Evolutionary conservation across 2,797 vertebrate genomes (phyloP).

Genomic region (Pseudomugil gertrudae): DNA sequence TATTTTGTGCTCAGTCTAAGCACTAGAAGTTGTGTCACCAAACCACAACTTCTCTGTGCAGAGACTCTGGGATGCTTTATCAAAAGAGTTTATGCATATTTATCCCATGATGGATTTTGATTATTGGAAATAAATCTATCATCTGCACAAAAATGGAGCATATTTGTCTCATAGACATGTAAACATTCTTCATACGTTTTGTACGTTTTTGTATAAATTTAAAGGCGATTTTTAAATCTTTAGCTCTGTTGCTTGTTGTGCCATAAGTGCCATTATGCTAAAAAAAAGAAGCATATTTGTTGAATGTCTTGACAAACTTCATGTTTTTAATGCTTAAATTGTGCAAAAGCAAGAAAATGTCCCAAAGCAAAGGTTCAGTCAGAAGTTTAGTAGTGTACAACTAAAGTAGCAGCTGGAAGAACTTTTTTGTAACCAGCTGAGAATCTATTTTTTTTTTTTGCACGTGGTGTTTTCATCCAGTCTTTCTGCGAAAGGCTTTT

Average conservation of each 20-base stretch:
- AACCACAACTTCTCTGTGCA: neutral
- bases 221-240: no score
- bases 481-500: neutral
- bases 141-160: neutral
- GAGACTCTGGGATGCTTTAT: neutral
- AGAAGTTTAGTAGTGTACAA: neutral
- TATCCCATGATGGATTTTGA: neutral
- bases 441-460: neutral
- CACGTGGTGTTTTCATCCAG: neutral
- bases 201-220: no score
- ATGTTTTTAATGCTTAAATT: no score
- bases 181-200: no score
- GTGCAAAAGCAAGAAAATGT: neutral
- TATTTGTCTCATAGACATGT: neutral
- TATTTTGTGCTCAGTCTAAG: conserved; percentile 49
- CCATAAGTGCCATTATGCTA: no score
- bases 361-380: no score
- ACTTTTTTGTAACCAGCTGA: neutral
- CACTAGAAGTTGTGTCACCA: conserved; percentile 19
- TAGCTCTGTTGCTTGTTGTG: no score
- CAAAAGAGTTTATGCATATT: neutral
- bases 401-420: neutral
- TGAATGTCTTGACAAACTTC: no score
- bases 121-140: no score
- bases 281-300: neutral